Evolutionary conservation across 2,888 invertebrate species (phyloP).

Genomic region (Parnassius apollo): DNA sequence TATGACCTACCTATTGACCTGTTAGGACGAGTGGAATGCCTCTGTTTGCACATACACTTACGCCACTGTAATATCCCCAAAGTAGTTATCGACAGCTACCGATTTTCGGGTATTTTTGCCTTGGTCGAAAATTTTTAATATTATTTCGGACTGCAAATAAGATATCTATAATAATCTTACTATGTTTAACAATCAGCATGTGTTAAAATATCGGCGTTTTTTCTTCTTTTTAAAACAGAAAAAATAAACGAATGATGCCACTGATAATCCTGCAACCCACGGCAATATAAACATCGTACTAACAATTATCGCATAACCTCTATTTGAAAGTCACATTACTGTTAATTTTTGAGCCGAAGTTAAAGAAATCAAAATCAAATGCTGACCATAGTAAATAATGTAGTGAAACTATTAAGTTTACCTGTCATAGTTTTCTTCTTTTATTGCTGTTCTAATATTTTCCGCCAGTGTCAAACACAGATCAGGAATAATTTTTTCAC

Average conservation of each 20-base stretch:
- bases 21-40: too few species aligned
- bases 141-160: too few species aligned
- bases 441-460: conserved; percentile 81
- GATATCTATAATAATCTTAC: too few species aligned
- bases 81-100: too few species aligned
- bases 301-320: conserved; percentile 6
- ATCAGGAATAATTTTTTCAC: conserved; percentile 81
- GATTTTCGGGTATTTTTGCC: too few species aligned
- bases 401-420: conserved; percentile 28
- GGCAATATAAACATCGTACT: conserved; percentile 53
- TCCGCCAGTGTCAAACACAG: conserved; percentile 81
- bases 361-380: background rate
- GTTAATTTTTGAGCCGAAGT: background rate
- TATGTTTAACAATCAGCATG: too few species aligned
- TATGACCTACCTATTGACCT: too few species aligned
- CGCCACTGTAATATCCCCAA: too few species aligned
- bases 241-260: conserved; percentile 37
- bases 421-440: conserved; percentile 86
- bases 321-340: background rate
- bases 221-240: conserved; percentile 31
- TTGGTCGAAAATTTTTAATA: too few species aligned
- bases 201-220: background rate
- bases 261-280: conserved; percentile 45
- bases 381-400: too few species aligned
- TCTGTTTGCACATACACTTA: too few species aligned